Percentiles rank a stretch among this genome's conserved stretches.
Conservation (phyloP, 2,888 invertebrate species). For the Hartigia nigra region DNA sequence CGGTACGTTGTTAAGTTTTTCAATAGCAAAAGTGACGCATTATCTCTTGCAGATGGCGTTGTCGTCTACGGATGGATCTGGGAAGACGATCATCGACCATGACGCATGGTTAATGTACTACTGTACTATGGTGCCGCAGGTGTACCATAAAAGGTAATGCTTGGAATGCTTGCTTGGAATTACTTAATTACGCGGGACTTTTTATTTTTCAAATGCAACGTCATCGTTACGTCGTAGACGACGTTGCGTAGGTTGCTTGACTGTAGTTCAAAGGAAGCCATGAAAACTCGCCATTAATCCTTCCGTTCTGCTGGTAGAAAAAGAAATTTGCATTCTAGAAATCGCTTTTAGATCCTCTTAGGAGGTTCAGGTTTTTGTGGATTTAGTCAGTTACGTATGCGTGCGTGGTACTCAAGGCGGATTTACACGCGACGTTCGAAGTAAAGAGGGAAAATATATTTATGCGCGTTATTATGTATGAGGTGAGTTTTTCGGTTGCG, state of each 20-base stretch:
- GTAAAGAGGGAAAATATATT: not conserved
- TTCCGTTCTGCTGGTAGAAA: not conserved
- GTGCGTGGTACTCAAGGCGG: not conserved
- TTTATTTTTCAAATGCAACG: not conserved
- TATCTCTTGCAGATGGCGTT: not conserved
- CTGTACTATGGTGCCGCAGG: not conserved
- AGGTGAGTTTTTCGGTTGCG: no score
- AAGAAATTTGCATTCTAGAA: not conserved
- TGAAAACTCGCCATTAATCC: not conserved
- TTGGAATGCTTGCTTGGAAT: no score
- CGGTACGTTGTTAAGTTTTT: not conserved
- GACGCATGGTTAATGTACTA: not conserved
- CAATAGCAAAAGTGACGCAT: not conserved
- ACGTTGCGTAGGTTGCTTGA: not conserved
- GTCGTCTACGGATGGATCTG: not conserved
- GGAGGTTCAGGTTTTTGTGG: not conserved
- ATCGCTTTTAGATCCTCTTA: not conserved
- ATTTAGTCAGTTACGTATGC: not conserved
- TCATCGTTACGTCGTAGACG: not conserved
- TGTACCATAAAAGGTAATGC: not conserved
- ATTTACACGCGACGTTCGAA: not conserved
- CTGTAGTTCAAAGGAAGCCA: not conserved
- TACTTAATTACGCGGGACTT: not conserved
- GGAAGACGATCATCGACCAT: not conserved
- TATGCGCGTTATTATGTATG: no score